Evolutionary conservation across 1,140 invertebrate genomes (phyloP).

Genomic region (Drosophila kohkoa): DNA sequence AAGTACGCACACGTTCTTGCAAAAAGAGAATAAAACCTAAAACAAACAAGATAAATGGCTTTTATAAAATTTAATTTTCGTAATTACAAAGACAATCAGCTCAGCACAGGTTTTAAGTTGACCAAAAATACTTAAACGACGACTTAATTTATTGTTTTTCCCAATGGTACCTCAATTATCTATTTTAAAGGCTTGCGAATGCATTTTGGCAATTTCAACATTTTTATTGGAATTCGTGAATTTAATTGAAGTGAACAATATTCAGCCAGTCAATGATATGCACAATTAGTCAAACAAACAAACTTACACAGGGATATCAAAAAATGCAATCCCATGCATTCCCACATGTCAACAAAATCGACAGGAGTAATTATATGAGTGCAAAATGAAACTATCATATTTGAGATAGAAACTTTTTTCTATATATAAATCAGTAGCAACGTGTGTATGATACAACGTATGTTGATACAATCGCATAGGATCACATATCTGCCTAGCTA

Average conservation of each 20-base stretch:
- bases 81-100: not conserved
- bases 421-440: not conserved
- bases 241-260: slow-evolving; percentile 21
- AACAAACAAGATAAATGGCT: not conserved
- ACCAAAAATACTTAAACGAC: no score
- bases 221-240: slow-evolving; percentile 1
- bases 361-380: slow-evolving; percentile 25
- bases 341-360: slow-evolving; percentile 9
- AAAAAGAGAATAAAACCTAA: not conserved
- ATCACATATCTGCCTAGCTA: not conserved
- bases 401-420: slow-evolving; percentile 13
- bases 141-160: no score
- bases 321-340: slow-evolving; percentile 13
- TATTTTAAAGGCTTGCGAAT: no score
- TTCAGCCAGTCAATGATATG: slow-evolving; percentile 19
- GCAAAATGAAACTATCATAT: slow-evolving; percentile 31
- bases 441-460: not conserved
- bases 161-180: no score
- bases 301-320: not conserved
- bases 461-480: not conserved
- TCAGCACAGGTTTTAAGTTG: not conserved
- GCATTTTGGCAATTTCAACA: not conserved
- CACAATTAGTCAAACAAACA: slow-evolving; percentile 19
- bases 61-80: not conserved
- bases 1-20: not conserved